phyloP scores from a whole-genome alignment of 1,140 invertebrate species.

The Mycetomoellerius zeteki region DNA sequence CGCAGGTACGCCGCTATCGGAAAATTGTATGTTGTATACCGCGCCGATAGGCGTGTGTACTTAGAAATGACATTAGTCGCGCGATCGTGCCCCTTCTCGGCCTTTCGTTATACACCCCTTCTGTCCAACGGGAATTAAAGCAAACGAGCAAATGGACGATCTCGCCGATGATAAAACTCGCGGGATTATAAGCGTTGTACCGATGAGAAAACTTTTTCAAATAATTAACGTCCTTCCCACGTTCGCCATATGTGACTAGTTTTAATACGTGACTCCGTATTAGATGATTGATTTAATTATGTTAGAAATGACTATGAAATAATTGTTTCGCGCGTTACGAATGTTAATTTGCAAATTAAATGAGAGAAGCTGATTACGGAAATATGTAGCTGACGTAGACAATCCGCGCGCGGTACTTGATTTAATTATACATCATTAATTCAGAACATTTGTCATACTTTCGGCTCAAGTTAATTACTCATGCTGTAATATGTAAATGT shows the following conservation, averaged over 20 bases:
- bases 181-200: constrained; percentile 25
- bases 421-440: constrained; percentile 66
- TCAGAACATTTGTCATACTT: constrained; percentile 64
- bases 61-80: constrained; percentile 82
- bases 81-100: constrained; percentile 60
- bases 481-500: constrained; percentile 66
- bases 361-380: constrained; percentile 64
- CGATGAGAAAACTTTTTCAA: constrained; percentile 6
- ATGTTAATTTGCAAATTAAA: constrained; percentile 66
- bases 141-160: constrained; percentile 44
- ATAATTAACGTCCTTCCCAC: constrained; percentile 28
- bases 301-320: constrained; percentile 61
- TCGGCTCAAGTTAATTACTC: constrained; percentile 65
- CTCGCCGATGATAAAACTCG: constrained; percentile 44
- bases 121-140: constrained; percentile 14
- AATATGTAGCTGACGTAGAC: constrained; percentile 64
- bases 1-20: constrained; percentile 80
- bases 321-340: constrained; percentile 62
- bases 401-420: constrained; percentile 57
- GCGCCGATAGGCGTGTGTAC: constrained; percentile 71
- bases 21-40: constrained; percentile 81
- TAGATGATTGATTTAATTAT: constrained; percentile 57
- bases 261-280: constrained; percentile 35
- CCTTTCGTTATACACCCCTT: constrained; percentile 28
- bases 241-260: not conserved